Conservation (phyloP, 2,797 vertebrate genomes). For the Sebastes matsubarae region DNA sequence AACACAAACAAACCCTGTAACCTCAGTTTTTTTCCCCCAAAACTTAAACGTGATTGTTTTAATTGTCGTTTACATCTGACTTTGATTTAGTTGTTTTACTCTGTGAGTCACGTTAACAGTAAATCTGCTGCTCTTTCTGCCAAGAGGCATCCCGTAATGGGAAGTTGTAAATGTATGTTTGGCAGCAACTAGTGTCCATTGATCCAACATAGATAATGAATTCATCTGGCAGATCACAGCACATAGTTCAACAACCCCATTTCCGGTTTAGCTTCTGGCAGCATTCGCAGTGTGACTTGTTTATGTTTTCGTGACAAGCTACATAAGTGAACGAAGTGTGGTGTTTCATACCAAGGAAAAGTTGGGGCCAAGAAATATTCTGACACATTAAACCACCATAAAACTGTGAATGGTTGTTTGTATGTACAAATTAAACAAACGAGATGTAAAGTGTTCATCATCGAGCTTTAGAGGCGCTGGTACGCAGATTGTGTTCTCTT, state of each 20-base stretch:
- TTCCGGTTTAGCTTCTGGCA: neutral
- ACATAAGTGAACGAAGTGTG: no score
- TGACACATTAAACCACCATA: neutral
- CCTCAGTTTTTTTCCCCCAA: no score
- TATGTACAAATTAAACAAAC: neutral
- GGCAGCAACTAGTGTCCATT: neutral
- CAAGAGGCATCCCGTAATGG: neutral
- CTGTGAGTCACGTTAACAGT: neutral
- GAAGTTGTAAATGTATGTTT: neutral
- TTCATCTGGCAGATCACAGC: neutral
- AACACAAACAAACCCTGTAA: neutral
- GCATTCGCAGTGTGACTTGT: neutral
- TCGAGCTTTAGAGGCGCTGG: neutral
- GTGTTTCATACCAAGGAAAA: neutral
- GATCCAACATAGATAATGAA: neutral
- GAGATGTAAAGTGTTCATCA: neutral
- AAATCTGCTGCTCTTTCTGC: neutral
- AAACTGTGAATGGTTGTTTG: neutral
- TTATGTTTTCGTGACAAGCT: neutral
- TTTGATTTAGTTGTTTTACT: neutral
- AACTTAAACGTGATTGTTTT: neutral
- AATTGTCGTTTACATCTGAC: conserved; percentile 6
- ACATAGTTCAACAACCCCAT: neutral
- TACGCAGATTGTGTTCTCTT: neutral
- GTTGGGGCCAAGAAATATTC: neutral